Base-by-base conservation (phyloP, 1,140 invertebrate species). In the Ephestia elutella region DNA sequence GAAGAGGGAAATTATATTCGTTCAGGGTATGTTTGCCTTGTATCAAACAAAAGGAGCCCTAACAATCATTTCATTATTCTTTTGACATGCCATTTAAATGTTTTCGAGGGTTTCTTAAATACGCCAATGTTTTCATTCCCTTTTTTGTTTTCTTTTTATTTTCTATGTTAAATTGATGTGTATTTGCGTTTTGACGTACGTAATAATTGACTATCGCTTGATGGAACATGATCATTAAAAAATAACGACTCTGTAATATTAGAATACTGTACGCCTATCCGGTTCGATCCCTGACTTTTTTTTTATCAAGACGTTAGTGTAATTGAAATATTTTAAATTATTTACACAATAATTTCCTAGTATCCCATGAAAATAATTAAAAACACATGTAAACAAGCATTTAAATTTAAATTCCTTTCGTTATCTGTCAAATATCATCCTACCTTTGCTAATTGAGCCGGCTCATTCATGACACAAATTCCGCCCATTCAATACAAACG, bases 41-140 rank as follows among this genome's bases (percentile, higher is more conserved):
- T 44, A 44, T 44, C 38, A 44, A 44, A 44, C 38, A 44, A 44
- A 44, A 15, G 15, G 15, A 44, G n/a, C 38, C 38, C n/a, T 44
- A 44, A 44, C 38, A 44, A 44, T 44, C 38, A 44, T 44, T 44
- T 44, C n/a, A 44, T 44, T 44, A 44, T 44, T 44, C 38, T 17
- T 44, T 44, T 44, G 38, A 44, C 38, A 44, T 15, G n/a, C 38
- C 38, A 44, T 44, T 44, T 44, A 44, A 44, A 44, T 7, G n/a
- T 10, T 44, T 10, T 10, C 0, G 10, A 44, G 38, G 38, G 38
- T 15, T 44, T 44, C 38, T 44, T 44, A 44, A 44, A 44, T 44
- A 44, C n/a, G 7, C 5, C 13, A 44, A 44, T 17, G 15, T 44
- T 44, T 44, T 44, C 38, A 44, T 44, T 44, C 38, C 38, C 10